Conservation (phyloP, 1,140 invertebrate genomes). For the Lasaia peninsularis region DNA sequence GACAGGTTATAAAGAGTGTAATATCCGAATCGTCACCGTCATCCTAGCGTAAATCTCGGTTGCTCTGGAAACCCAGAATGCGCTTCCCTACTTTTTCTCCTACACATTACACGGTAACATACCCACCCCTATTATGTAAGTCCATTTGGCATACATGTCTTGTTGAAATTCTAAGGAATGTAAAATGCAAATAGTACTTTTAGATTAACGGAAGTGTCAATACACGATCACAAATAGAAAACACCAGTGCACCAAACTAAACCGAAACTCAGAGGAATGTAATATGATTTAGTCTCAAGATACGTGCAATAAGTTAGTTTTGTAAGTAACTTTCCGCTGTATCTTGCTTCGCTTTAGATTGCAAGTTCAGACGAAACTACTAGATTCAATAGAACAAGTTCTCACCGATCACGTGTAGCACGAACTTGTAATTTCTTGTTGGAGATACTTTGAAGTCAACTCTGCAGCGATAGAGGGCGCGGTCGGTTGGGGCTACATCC, state of each 20-base stretch:
- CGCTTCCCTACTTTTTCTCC: no score
- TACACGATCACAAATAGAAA: neutral
- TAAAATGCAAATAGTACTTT: no score
- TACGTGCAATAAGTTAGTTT: conserved; percentile 23
- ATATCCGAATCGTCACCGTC: no score
- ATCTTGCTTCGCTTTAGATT: conserved; percentile 17
- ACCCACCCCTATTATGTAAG: no score
- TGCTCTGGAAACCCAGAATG: no score
- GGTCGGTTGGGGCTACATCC: conserved; percentile 83
- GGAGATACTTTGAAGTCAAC: conserved; percentile 91
- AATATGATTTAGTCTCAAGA: conserved; percentile 10
- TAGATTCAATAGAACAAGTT: conserved; percentile 28
- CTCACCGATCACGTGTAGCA: conserved; percentile 25
- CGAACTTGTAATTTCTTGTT: conserved; percentile 87
- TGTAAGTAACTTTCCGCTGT: conserved; percentile 25
- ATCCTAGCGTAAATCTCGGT: no score
- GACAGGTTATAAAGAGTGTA: no score
- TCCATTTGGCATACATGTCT: no score
- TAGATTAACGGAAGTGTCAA: no score
- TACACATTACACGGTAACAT: no score
- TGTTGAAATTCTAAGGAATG: no score
- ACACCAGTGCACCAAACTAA: neutral
- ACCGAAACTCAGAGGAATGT: neutral
- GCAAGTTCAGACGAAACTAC: conserved; percentile 21
- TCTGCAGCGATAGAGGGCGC: conserved; percentile 86